Base-by-base conservation (phyloP, 2,888 invertebrate genomes). In the Lasioglossum vierecki region DNA sequence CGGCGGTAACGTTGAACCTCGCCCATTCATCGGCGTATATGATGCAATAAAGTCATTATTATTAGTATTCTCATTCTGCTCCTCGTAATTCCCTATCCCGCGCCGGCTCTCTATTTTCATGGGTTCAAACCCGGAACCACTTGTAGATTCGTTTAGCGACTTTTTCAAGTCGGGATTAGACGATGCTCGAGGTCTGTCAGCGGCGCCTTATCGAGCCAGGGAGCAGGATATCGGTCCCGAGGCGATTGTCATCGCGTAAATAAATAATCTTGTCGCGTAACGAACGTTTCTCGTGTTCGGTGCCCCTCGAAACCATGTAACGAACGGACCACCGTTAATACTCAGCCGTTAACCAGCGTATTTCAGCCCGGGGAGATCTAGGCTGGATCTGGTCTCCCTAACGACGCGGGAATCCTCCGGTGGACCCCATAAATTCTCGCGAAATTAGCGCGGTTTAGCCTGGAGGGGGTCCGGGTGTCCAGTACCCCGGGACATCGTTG, bases 381-480 rank as follows among this genome's bases (percentile, higher is more conserved):
- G 30, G 22, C 72, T 49, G 49, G 72, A 35, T 39, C 68, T 35
- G 4, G n/a, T 9, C 71, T n/a, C 44, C 26, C 44, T 30, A 68
- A 76, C 68, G 68, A 35, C 22, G 49, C 18, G 49, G 35, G 68
- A 68, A 66, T 68, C 46, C 35, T 66, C 15, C n/a, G 35, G 35
- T 26, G 76, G 68, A 53, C 49, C 49, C 66, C 39, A 39, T 77
- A 77, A 77, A 77, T 77, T 77, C 68, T 49, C 39, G 68, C 15
- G 68, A 68, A 68, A 72, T 30, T 49, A 72, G 30, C 30, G 22
- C 49, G 71, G 15, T 44, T 71, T 49, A 22, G 72, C 72, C 49
- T 11, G 72, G 49, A 44, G 49, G 46, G 35, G 35, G 39, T 39
- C 15, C 8, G 66, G 9, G 3, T 44, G 15, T 22, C 26, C 22